Conservation (phyloP, 2,888 invertebrate species). For the Drosophila nr. perissopoda region DNA sequence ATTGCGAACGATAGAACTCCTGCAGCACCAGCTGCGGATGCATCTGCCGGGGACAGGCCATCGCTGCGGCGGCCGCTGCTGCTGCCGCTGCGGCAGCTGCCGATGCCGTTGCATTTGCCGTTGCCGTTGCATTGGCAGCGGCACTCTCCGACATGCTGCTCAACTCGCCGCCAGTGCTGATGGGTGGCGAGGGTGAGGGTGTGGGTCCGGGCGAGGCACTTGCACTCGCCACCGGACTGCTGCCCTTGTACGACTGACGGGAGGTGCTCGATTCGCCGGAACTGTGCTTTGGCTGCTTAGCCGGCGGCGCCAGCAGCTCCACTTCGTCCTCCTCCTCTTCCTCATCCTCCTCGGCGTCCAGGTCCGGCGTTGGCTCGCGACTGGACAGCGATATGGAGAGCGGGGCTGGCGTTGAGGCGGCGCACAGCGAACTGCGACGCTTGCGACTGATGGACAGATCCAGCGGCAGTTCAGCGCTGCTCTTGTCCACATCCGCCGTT, state of each 20-base stretch:
- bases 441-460: constrained; percentile 89
- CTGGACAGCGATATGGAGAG: constrained; percentile 28
- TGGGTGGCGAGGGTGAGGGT: constrained; percentile 85
- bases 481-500: constrained; percentile 67
- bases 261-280: constrained; percentile 63
- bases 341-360: constrained; percentile 34
- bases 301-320: constrained; percentile 39
- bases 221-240: constrained; percentile 81
- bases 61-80: constrained; percentile 71
- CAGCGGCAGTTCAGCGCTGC: constrained; percentile 88
- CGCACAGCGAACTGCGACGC: constrained; percentile 81
- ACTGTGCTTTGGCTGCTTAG: constrained; percentile 51
- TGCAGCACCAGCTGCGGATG: constrained; percentile 88
- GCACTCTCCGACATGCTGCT: constrained; percentile 72
- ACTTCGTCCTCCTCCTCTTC: constrained; percentile 28
- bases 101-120: constrained; percentile 15
- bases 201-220: constrained; percentile 82
- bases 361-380: constrained; percentile 31
- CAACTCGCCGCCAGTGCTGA: constrained; percentile 71
- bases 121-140: constrained; percentile 83
- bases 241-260: constrained; percentile 76
- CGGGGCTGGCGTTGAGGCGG: constrained; percentile 21
- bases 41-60: constrained; percentile 91
- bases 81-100: constrained; percentile 85
- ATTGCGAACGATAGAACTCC: constrained; percentile 88